phyloP scores from a whole-genome alignment of 2,797 vertebrate genomes.

The Nannoperca obscura region DNA sequence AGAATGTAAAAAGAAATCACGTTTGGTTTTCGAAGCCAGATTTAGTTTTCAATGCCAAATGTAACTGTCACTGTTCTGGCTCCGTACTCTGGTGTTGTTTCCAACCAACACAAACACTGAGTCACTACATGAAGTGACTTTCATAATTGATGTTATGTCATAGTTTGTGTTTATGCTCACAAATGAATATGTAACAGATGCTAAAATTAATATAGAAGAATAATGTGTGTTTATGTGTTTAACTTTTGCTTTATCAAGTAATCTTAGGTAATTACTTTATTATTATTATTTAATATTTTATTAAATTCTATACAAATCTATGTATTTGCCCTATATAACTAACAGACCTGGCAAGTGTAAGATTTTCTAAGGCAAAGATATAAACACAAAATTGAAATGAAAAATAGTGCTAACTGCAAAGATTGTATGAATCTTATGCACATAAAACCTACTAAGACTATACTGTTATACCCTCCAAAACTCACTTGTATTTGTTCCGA shows the following conservation, averaged over 20 bases:
- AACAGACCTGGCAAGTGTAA: neutral
- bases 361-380: neutral
- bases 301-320: neutral
- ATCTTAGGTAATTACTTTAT: neutral
- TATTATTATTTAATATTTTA: neutral
- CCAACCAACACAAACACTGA: slow-evolving; percentile 1
- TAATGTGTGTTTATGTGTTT: neutral
- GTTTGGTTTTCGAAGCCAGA: too few species aligned
- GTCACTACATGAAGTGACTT: neutral
- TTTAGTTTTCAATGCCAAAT: too few species aligned
- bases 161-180: neutral
- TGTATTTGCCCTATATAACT: neutral
- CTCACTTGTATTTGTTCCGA: neutral
- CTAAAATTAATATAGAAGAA: neutral
- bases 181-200: neutral
- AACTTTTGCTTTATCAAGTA: neutral
- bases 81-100: neutral
- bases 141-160: neutral
- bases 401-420: neutral
- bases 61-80: too few species aligned
- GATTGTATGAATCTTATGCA: neutral
- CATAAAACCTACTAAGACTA: too few species aligned
- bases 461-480: neutral
- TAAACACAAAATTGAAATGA: neutral
- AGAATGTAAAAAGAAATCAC: too few species aligned